phyloP scores from a whole-genome alignment of 2,888 invertebrate genomes.

The Syrphus vitripennis region DNA sequence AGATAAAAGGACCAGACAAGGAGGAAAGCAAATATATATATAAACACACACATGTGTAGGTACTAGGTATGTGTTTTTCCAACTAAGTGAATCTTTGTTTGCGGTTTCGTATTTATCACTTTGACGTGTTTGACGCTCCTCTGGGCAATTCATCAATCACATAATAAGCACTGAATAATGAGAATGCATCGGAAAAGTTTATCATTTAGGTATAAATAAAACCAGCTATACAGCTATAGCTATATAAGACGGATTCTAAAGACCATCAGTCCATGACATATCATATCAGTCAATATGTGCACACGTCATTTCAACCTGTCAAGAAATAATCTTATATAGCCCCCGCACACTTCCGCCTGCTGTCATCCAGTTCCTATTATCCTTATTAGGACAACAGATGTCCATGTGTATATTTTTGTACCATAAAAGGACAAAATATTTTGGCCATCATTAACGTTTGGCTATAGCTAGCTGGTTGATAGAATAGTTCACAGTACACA shows the following conservation, averaged over 20 bases:
- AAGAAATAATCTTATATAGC: not conserved
- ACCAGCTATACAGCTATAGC: not conserved
- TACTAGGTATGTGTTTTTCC: no score
- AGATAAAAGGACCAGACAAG: not conserved
- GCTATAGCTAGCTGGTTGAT: not conserved
- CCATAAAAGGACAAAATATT: conserved; percentile 29
- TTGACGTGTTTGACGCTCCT: conserved; percentile 63
- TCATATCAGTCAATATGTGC: conserved; percentile 54
- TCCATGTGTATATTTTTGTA: not conserved
- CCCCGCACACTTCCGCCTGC: no score
- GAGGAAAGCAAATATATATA: not conserved
- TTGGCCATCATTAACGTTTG: conserved; percentile 26
- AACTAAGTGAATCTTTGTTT: conserved; percentile 67
- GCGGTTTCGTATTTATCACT: conserved; percentile 69
- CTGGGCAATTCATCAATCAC: conserved; percentile 65
- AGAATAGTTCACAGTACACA: not conserved
- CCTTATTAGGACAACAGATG: conserved; percentile 45
- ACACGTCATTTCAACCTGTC: conserved; percentile 42
- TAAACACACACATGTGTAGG: not conserved
- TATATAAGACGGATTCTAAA: not conserved
- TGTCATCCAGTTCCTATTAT: not conserved
- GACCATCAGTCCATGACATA: conserved; percentile 1
- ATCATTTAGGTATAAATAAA: conserved; percentile 11
- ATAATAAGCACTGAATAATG: conserved; percentile 67
- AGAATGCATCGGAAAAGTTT: conserved; percentile 68